A percentile compares a stretch with the other conserved stretches of the same genome.
These are phyloP conservation scores for Lepidochrysops patricia DNA, from an alignment of 2,888 invertebrate genomes.

Conservation along the genomic window DNA sequence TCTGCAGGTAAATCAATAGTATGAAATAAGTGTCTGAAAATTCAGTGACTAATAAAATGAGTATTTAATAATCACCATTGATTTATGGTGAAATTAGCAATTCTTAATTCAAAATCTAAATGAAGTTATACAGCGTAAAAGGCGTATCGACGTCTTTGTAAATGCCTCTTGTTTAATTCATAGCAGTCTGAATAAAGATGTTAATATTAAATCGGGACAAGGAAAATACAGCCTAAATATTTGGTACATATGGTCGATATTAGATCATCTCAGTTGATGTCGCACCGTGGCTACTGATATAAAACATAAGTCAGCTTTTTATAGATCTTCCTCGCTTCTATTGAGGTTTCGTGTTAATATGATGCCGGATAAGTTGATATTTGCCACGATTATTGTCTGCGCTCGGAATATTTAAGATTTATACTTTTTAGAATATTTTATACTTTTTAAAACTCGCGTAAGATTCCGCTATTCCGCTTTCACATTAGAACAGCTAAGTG, in stretches of 20 bases:
- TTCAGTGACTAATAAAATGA: too few species aligned
- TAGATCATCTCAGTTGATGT: slow-evolving; percentile 53
- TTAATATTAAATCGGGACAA: slow-evolving; percentile 62
- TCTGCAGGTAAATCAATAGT: too few species aligned
- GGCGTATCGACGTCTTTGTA: slow-evolving; percentile 38
- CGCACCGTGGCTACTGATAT: slow-evolving; percentile 16
- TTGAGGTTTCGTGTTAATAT: background rate
- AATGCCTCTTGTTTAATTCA: slow-evolving; percentile 65
- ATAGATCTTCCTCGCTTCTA: slow-evolving; percentile 1
- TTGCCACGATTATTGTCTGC: background rate
- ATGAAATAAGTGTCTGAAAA: too few species aligned
- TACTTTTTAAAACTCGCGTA: background rate
- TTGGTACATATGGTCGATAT: slow-evolving; percentile 57
- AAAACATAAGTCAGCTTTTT: slow-evolving; percentile 4
- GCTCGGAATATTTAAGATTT: too few species aligned
- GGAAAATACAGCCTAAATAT: slow-evolving; percentile 49
- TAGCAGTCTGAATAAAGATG: slow-evolving; percentile 70
- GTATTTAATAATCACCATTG: background rate
- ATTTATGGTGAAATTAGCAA: slow-evolving; percentile 12
- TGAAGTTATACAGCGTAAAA: slow-evolving; percentile 43
- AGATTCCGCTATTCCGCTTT: background rate
- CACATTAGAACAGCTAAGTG: too few species aligned
- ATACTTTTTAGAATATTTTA: background rate
- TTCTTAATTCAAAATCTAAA: slow-evolving; percentile 39
- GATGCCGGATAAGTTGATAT: background rate